Percentiles rank a stretch among this genome's conserved stretches.
Evolutionary conservation across 2,888 invertebrate genomes (phyloP).

Genomic region (Anoplius nigerrimus): DNA sequence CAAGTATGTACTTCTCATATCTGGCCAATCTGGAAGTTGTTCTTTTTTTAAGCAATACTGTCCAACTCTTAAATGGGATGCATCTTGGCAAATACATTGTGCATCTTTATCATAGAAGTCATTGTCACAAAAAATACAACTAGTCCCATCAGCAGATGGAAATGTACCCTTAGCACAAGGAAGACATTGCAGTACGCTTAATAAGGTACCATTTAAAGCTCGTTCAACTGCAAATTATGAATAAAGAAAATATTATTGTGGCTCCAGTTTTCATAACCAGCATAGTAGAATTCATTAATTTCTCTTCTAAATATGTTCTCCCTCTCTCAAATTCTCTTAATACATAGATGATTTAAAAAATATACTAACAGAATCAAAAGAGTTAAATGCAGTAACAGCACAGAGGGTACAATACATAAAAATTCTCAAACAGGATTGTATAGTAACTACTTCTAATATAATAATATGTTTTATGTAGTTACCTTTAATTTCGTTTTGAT

Average conservation of each 20-base stretch:
- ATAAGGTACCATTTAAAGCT: slow-evolving; percentile 67
- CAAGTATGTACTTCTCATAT: slow-evolving; percentile 66
- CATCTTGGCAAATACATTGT: slow-evolving; percentile 70
- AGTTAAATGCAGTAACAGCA: too few relatives aligned
- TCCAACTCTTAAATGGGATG: slow-evolving; percentile 64
- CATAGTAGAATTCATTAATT: too few relatives aligned
- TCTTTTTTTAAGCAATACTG: slow-evolving; percentile 70
- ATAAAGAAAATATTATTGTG: slow-evolving; percentile 1
- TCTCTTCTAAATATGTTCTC: too few relatives aligned
- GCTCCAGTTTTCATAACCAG: not conserved
- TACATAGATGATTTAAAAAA: too few relatives aligned
- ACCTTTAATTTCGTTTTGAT: slow-evolving; percentile 67
- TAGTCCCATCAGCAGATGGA: slow-evolving; percentile 69
- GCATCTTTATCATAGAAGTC: slow-evolving; percentile 37
- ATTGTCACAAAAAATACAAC: slow-evolving; percentile 72
- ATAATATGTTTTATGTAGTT: slow-evolving; percentile 15
- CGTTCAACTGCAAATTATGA: slow-evolving; percentile 70
- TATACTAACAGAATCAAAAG: too few relatives aligned
- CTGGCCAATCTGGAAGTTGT: slow-evolving; percentile 65
- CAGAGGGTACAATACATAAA: too few relatives aligned
- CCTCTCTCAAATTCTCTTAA: too few relatives aligned
- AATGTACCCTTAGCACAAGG: slow-evolving; percentile 73
- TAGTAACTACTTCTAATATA: too few relatives aligned
- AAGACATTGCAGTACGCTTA: slow-evolving; percentile 69
- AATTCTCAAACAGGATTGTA: too few relatives aligned